Evolutionary conservation across 2,113 vertebrate species (phyloP).

Genomic region (Esox niger): DNA sequence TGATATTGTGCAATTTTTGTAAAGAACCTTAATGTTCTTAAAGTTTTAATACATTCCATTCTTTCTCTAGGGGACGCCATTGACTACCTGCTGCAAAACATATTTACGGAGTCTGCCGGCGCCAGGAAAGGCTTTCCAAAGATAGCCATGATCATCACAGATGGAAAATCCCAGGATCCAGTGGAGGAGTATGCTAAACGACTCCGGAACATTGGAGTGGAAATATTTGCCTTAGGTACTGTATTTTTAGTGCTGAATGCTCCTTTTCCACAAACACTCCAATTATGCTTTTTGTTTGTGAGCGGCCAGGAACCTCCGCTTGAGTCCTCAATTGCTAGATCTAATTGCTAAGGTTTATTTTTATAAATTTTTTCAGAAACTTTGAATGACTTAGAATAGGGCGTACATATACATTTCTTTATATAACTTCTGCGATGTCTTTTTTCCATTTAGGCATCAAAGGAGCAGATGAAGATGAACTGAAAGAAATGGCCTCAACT

Average conservation of each 20-base stretch:
- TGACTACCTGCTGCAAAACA: conserved; percentile 87
- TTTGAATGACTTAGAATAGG: too few species aligned
- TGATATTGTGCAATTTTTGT: too few species aligned
- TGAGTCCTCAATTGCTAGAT: too few species aligned
- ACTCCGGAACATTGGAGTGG: conserved; percentile 90
- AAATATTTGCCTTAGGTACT: conserved; percentile 94
- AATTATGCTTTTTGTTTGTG: conserved; percentile 44
- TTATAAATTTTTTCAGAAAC: too few species aligned
- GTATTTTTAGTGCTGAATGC: conserved; percentile 55
- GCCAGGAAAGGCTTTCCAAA: conserved; percentile 93
- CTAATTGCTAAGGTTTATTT: too few species aligned
- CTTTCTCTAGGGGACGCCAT: conserved; percentile 88
- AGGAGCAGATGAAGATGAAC: conserved; percentile 95
- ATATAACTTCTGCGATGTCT: background rate
- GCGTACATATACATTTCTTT: too few species aligned
- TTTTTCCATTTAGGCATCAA: conserved; percentile 85
- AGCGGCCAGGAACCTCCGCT: conserved; percentile 46
- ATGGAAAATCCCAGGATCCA: conserved; percentile 97
- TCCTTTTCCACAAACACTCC: conserved; percentile 39
- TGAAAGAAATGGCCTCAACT: conserved; percentile 88
- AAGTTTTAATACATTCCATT: background rate
- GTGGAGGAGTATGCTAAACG: conserved; percentile 89
- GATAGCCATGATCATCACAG: conserved; percentile 96
- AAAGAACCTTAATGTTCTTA: too few species aligned
- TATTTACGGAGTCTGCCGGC: conserved; percentile 86